Conservation (phyloP, 2,888 invertebrate genomes). For the Linnaemya vulpina region DNA sequence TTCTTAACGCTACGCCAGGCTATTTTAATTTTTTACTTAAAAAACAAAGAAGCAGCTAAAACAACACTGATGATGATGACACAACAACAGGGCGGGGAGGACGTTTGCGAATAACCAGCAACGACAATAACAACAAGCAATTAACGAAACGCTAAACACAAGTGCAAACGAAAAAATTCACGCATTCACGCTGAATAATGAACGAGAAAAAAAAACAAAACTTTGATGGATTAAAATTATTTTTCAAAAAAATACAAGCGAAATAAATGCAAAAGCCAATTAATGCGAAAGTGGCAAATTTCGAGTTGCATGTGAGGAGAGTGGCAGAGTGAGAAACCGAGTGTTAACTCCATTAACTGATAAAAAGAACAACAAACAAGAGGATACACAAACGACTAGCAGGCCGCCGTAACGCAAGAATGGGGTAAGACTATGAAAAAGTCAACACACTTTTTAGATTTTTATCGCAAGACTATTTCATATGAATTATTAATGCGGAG, state of each 20-base stretch:
- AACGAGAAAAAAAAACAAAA: constrained; percentile 13
- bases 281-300: constrained; percentile 16
- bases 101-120: background rate
- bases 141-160: constrained; percentile 65
- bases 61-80: constrained; percentile 1
- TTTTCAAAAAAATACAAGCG: background rate
- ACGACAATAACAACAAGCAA: background rate
- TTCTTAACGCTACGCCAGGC: background rate
- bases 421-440: background rate
- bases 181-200: constrained; percentile 72
- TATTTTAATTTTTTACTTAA: constrained; percentile 15
- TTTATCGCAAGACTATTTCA: background rate
- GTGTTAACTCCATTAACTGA: constrained; percentile 52
- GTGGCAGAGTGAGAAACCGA: constrained; percentile 5
- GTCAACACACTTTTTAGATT: background rate
- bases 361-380: constrained; percentile 2
- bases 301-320: background rate
- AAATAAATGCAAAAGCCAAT: background rate
- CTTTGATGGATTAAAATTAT: constrained; percentile 6
- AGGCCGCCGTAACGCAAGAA: background rate
- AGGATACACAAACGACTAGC: too few species aligned
- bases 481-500: too few species aligned
- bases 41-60: background rate
- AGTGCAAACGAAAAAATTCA: constrained; percentile 71
- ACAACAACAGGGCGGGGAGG: background rate